Evolutionary conservation across 2,797 vertebrate species (phyloP), one percentile per base, ranked within the genome.

Genomic region (Bradypodion pumilum): DNA sequence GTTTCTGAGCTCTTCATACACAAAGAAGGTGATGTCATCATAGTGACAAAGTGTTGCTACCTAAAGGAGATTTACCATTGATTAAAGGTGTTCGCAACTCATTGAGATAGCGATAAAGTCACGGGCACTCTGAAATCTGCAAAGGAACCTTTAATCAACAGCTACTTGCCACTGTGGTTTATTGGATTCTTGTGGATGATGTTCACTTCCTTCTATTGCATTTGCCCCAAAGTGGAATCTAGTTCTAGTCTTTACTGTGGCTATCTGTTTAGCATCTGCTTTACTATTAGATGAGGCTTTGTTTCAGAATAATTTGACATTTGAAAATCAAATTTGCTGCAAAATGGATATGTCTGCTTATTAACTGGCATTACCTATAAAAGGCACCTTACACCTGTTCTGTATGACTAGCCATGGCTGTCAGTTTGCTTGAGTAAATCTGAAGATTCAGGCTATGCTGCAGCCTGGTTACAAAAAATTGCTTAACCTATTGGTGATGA

Each of bases 251-350:
- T 35, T 74, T 89, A 60, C 86, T 78, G 86, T 82, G 16, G 35
- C 77, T 49, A 86, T 68, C 85, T 89, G 46, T 87, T 89, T 89
- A 83, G 74, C 70, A 46, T 78, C 84, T 69, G 21, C 1, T 88
- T 89, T 83, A 79, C 76, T 84, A 80, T 59, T 15, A 7, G 0
- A 23, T 81, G 78, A 87, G 56, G n/a, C 72, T 74, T 1, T 74
- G 8, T 81, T 89, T 89, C 42, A 91, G 83, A 87, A 78, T 82
- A 70, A 65, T 69, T 83, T 78, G 82, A 83, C 81, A 74, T 77
- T 91, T 90, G 81, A 90, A 89, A 91, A 83, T 81, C 88, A 76
- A 46, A 86, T 46, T 81, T 89, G 16, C 74, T 86, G 56, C 29
- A 75, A 80, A 90, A 75, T 81, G 40, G 75, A 75, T 13, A 42